Conservation (phyloP, 2,888 invertebrate genomes). For the Nesidiocoris tenuis region DNA sequence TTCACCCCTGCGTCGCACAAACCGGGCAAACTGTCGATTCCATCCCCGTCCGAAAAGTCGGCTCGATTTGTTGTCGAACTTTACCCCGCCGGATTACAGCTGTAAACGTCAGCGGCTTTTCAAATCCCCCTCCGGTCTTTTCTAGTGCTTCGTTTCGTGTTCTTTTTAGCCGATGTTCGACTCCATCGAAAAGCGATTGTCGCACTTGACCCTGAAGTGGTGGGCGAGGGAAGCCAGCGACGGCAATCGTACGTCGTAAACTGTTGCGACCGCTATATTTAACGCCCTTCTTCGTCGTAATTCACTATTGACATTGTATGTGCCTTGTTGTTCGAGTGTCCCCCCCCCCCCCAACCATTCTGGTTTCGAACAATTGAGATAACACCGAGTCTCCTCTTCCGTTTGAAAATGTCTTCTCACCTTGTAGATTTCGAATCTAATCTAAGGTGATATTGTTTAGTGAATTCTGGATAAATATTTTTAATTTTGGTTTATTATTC, state of each 20-base stretch:
- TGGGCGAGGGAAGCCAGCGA: neutral
- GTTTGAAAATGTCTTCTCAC: neutral
- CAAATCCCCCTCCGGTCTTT: neutral
- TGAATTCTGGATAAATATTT: too few species aligned
- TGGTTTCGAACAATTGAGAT: neutral
- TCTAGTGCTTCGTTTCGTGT: neutral
- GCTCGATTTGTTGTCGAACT: neutral
- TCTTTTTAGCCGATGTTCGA: neutral
- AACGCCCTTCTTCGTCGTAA: neutral
- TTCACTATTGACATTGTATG: neutral
- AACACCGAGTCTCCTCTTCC: neutral
- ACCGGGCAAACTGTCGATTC: neutral
- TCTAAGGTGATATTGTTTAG: too few species aligned
- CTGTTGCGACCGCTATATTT: neutral
- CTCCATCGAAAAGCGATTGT: neutral
- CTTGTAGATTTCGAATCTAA: neutral
- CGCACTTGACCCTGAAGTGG: neutral
- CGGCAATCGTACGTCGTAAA: neutral
- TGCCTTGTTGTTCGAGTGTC: neutral
- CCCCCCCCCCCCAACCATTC: neutral
- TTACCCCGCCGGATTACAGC: neutral
- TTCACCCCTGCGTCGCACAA: neutral
- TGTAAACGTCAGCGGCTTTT: neutral
- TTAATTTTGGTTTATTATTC: too few species aligned
- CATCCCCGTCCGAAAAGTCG: neutral